Evolutionary conservation across 1,140 invertebrate genomes (phyloP), one percentile per base, ranked within the genome.

Genomic region (Sweltsa coloradensis): DNA sequence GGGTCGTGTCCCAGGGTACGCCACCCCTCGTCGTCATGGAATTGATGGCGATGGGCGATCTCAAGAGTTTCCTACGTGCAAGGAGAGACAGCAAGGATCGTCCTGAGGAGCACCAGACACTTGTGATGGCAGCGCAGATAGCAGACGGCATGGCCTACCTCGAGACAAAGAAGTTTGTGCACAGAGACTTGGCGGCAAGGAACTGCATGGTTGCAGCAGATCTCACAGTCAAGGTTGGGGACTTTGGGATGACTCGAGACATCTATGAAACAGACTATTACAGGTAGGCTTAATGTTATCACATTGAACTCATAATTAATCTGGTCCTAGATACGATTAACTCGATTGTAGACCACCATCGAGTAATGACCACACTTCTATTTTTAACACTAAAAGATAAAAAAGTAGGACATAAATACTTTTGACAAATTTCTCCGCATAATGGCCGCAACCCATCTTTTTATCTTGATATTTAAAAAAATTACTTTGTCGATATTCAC

Each of bases 141-240:
- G 91, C 93, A 11, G 96, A 99, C 68, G 96, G 96, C 23, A 98
- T 99, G 96, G 85, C 91, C 1, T 98, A 97, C 66, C 69, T 99
- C 23, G 73, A 90, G 19, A 83, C 84, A 13, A 90, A 92, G 58
- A 96, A 95, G 63, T 95, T 92, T 66, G 92, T 97, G 41, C 96
- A 99, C 68, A 71, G 96, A 57, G 96, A 99, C 72, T 70, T 99
- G 42, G 96, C 96, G 21, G 94, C 94, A n/a, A 74, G 96, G 39
- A 99, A 99, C 67, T 97, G 93, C 63, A 95, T 99, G 89, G 81
- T 98, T 1, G 78, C 86, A 39, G 81, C 81, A 18, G 83, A 94
- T 68, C 67, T 89, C 45, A 93, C 87, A 0, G 89, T 95, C 1
- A 97, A 97, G 74, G 91, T 97, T 57, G 92, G 91, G 34, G 94